Percentiles rank a stretch among this genome's conserved stretches.
phyloP scores from a whole-genome alignment of 30 jellyfish, hydroid and myxozoan genomes.

The Morbakka virulenta region DNA sequence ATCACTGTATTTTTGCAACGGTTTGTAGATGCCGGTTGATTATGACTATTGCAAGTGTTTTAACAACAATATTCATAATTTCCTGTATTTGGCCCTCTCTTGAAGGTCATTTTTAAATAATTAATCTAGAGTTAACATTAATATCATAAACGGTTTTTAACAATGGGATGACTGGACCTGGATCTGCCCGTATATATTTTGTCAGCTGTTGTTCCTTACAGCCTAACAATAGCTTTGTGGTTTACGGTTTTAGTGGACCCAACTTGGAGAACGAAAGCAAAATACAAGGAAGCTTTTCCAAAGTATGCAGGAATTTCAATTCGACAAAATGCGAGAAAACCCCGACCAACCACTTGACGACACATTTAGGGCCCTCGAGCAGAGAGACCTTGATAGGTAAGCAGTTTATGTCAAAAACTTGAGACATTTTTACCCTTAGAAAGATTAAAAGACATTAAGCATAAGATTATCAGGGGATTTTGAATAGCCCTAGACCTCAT shows the following conservation, averaged over 20 bases:
- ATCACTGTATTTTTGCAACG: too few species aligned
- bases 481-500: too few species aligned
- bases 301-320: conserved; percentile 87
- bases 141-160: too few species aligned
- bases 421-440: background rate
- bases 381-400: conserved; percentile 82
- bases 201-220: background rate
- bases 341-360: conserved; percentile 46
- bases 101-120: background rate
- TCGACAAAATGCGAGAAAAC: conserved; percentile 58
- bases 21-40: too few species aligned
- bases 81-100: background rate
- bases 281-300: conserved; percentile 74
- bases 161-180: too few species aligned
- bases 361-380: conserved; percentile 50
- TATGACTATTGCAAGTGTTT: too few species aligned
- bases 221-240: too few species aligned
- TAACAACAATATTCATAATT: too few species aligned
- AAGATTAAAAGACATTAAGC: too few species aligned
- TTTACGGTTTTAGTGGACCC: conserved; percentile 68
- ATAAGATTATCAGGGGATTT: too few species aligned
- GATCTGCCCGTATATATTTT: too few species aligned
- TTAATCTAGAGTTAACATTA: background rate
- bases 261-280: conserved; percentile 55
- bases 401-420: too few species aligned